Percentiles rank a stretch among this genome's conserved stretches.
Conservation (phyloP, 2,888 invertebrate genomes). For the Sabatieria punctata region DNA sequence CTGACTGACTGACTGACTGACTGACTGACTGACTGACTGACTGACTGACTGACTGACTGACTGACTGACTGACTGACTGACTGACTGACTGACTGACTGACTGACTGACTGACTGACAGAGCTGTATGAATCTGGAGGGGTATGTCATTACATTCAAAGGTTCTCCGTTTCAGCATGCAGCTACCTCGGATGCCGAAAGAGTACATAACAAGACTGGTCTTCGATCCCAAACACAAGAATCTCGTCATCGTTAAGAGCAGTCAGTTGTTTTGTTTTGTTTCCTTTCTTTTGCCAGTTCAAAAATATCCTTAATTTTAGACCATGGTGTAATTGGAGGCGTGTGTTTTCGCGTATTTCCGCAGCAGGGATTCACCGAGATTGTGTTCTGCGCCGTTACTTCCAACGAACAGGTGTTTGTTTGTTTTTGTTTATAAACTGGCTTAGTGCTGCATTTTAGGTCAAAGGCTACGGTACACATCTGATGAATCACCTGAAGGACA, state of each 20-base stretch:
- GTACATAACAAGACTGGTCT: slow-evolving; percentile 47
- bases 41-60: too few species aligned
- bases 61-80: too few species aligned
- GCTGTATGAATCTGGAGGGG: too few species aligned
- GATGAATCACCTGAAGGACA: slow-evolving; percentile 97
- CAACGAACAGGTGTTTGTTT: slow-evolving; percentile 78
- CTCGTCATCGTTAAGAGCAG: slow-evolving; percentile 36
- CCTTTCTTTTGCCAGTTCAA: background rate
- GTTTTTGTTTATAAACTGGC: too few species aligned
- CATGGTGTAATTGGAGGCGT: slow-evolving; percentile 80
- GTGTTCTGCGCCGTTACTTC: slow-evolving; percentile 94
- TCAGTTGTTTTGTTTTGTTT: slow-evolving; percentile 48
- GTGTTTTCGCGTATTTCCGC: slow-evolving; percentile 81
- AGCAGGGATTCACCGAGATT: slow-evolving; percentile 82
- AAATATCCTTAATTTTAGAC: slow-evolving; percentile 29
- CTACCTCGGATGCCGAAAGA: slow-evolving; percentile 92
- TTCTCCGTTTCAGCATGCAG: slow-evolving; percentile 85
- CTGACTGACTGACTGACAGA: too few species aligned
- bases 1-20: too few species aligned
- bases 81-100: too few species aligned
- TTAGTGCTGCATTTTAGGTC: slow-evolving; percentile 13
- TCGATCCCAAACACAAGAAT: slow-evolving; percentile 48
- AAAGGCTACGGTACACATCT: slow-evolving; percentile 92
- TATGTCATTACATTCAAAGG: slow-evolving; percentile 84
- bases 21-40: too few species aligned